Base-by-base conservation (phyloP, 2,797 vertebrate species). In the Lerista edwardsae region DNA sequence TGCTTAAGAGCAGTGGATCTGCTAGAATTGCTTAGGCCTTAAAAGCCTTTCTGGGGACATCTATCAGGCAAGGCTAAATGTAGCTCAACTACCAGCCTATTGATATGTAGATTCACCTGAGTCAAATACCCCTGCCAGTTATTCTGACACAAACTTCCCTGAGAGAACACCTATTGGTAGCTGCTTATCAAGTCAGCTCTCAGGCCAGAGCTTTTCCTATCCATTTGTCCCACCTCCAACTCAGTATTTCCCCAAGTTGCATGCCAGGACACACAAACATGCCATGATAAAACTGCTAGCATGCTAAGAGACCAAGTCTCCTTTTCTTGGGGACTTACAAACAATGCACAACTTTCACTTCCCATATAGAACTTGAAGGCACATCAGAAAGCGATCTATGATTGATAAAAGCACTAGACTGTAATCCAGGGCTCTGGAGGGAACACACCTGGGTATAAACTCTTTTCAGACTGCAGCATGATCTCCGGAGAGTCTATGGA, bases 111-210 rank as follows among this genome's bases (percentile, higher is more conserved):
- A 77, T 77, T 74, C 59, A 77, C 29, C 29, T 19, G 14, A 47
- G 51, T 36, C 36, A 84, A 39, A 84, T 51, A 71, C 69, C 64
- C 75, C 69, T 61, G 21, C 74, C 67, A 69, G 82, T 68, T 77
- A 23, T 29, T 61, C 55, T 69, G 21, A 77, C 23, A 44, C 65
- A 59, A 77, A 41, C 51, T 69, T 25, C 65, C 27, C 19, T 59
- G 67, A 31, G 61, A 77, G 61, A 64, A 61, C 57, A 77, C 57
- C 67, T 31, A 31, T 61, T 29, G 36, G 25, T 67, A 77, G 8
- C 29, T 61, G 29, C 39, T 84, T 61, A 77, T 84, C 82, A 47
- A 34, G 55, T 64, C 74, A 83, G 29, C 27, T 75, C 27, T 75
- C 62, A 7, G 8, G 27, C 62, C 75, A 83, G 34, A 75, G 15